Base-by-base conservation (phyloP, 2,888 invertebrate genomes). In the Volucella inanis region DNA sequence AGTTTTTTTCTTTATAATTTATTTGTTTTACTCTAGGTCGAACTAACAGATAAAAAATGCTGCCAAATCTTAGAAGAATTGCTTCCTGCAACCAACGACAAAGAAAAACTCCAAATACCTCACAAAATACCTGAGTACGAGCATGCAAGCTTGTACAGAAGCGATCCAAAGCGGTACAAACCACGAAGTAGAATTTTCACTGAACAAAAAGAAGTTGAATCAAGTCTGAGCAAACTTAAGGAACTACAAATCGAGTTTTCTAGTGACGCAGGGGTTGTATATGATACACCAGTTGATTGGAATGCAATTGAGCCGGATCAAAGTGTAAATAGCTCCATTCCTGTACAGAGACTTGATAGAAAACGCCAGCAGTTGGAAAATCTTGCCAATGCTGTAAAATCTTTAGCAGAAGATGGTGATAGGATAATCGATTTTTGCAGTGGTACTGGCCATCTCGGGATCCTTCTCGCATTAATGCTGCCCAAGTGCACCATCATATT, bases 341-440 rank as follows among this genome's bases (percentile, higher is more conserved):
- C 98, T 0, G 93, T 93, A 87, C 93, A 94, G 39, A 94, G 98
- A 75, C 93, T 96, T 9, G 92, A 93, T 15, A 93, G 97, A 65
- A 98, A 98, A 93, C 95, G 96, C 45, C 95, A 97, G 88, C 98
- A 98, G 90, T 91, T 98, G 49, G 96, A 97, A 91, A 98, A 96
- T 91, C 93, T 98, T 88, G 95, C 95, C 15, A 94, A 95, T 89
- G 95, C 97, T 41, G 95, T 96, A 0, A 90, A 95, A n/a, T 93
- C 94, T 71, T 92, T 98, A 75, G 96, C 96, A 0, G 93, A 93
- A 88, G 91, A 93, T 0, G 94, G 94, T 0, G 94, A 96, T 88
- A 92, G 94, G 14, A 96, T 98, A 88, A 96, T 98, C 0, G 98
- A 99, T 91, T 98, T 98, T 92, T 98, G 98, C 91, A 96, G 97